Evolutionary conservation across 1,140 invertebrate species (phyloP), one percentile per base, ranked within the genome.

Genomic region (Tetragonula clypearis): DNA sequence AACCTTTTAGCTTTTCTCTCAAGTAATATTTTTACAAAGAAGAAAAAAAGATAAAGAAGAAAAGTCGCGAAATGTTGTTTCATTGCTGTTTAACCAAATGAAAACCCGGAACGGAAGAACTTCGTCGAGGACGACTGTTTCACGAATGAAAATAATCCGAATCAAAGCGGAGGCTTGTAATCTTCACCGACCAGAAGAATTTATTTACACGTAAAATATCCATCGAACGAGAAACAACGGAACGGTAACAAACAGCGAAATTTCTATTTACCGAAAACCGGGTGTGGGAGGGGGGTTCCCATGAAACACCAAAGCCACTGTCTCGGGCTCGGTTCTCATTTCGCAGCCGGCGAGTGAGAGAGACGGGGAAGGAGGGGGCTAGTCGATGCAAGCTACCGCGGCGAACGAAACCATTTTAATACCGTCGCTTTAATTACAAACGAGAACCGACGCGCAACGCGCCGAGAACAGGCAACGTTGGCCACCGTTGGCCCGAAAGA

Each of bases 371-470:
- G 19, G 0, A 2, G 56, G n/a, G 19, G 15, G 12, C n/a, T 11
- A 81, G n/a, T 74, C 79, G 56, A 81, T 81, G 17, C 49, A 76
- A 35, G 41, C 55, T 15, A 41, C 55, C 26, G 21, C 19, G 4
- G n/a, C n/a, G 35, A 26, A 56, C 55, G 65, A 60, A 78, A 30
- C 35, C 76, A 58, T 71, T 84, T 84, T 79, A 79, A 79, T 79
- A 84, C 56, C 56, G 55, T 49, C 55, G 55, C 53, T 79, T 71
- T 84, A 84, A 84, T 84, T 84, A 82, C 55, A 81, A 66, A 49
- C 53, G 49, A 76, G 49, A 49, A 76, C n/a, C 12, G 62, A 11
- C 55, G 53, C 35, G 79, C 41, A 49, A 41, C 41, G 78, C 66
- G 49, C 66, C 53, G 26, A 60, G 55, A 62, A 79, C 55, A 71